phyloP scores from a whole-genome alignment of 1,140 invertebrate species.

The Mercenaria mercenaria region DNA sequence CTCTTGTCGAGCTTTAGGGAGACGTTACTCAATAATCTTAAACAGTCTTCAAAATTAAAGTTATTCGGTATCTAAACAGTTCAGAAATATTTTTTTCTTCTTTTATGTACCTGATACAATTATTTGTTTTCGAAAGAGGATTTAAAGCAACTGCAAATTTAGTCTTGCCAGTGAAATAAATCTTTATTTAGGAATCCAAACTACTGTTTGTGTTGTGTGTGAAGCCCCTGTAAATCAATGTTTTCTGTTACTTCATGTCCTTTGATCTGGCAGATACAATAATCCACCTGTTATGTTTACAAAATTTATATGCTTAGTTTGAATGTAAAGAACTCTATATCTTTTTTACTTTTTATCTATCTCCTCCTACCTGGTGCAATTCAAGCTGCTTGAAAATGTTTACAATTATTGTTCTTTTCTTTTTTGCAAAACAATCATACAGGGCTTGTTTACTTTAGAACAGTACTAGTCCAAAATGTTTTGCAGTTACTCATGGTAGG shows the following conservation, averaged over 20 bases:
- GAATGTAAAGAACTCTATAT: not conserved
- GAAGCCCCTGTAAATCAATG: not conserved
- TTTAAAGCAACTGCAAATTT: not conserved
- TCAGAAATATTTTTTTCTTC: too few relatives aligned
- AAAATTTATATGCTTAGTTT: not conserved
- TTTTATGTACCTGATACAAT: too few relatives aligned
- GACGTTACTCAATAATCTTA: too few relatives aligned
- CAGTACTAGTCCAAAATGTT: too few relatives aligned
- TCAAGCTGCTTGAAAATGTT: not conserved
- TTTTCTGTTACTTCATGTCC: not conserved
- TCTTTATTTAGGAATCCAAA: not conserved
- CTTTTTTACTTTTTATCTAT: too few relatives aligned
- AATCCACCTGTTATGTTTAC: slow-evolving; percentile 24
- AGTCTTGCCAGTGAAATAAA: not conserved
- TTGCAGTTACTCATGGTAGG: too few relatives aligned
- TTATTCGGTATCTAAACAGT: too few relatives aligned
- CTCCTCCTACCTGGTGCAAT: not conserved
- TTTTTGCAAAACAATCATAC: too few relatives aligned
- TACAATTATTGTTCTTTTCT: too few relatives aligned
- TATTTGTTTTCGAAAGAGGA: not conserved
- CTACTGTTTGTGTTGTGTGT: not conserved
- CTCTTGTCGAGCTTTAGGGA: too few relatives aligned
- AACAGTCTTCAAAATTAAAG: too few relatives aligned
- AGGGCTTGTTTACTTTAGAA: too few relatives aligned
- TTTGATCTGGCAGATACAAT: slow-evolving; percentile 25